Base-by-base conservation (phyloP, 1,140 invertebrate genomes). In the Panonychus citri region DNA sequence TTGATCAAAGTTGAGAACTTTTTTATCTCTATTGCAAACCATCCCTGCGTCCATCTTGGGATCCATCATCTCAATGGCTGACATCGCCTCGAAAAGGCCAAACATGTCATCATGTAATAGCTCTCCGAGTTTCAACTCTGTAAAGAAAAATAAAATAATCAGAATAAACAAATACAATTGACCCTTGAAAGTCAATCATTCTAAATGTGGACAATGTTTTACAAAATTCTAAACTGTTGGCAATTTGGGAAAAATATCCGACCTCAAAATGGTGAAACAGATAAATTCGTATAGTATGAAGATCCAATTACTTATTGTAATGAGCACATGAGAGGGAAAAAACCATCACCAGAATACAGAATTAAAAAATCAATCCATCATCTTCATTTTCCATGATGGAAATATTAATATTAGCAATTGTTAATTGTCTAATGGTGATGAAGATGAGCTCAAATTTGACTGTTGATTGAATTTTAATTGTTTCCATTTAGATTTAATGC, bases 21-120 rank as follows among this genome's bases (percentile, higher is more conserved):
- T 79, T 64, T 82, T 79, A 64, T 67, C 63, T 65, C 83, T 75
- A 70, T 95, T 94, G 66, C 88, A 93, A 61, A 89, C 69, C 89
- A 97, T 95, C 25, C 91, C 91, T 43, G 89, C 89, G 76, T 97
- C 93, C 93, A 97, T 97, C 76, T 97, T 97, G 1, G 90, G 89
- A 71, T 97, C 91, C 91, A 96, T 96, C 85, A 97, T 94, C 71
- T 96, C 93, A 66, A 97, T 96, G 0, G 93, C 93, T 12, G 89
- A 94, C 93, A 97, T 97, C 0, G 91, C 91, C 71, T 97, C 93
- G 75, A 94, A 94, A 21, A 96, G 71, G 1, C 88, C 88, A 77
- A 97, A 75, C 21, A 84, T 68, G 53, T 84, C 81, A 76, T 91
- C 85, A 66, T 91, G 85, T 15, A 90, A 69, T 13, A 94, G 69